phyloP scores from a whole-genome alignment of 2,888 invertebrate genomes.

The Chymomyza amoena region DNA sequence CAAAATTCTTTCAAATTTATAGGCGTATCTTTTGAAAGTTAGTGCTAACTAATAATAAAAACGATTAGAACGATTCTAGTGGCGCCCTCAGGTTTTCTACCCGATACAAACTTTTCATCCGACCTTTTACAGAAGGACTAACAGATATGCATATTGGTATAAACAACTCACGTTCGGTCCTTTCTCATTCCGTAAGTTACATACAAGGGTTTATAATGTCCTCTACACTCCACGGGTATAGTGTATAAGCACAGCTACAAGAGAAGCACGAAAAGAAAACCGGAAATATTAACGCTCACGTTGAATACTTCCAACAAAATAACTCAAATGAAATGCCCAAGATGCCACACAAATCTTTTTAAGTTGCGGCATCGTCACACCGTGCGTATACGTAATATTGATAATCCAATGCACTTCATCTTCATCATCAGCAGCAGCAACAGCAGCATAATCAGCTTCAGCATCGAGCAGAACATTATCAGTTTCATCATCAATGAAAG shows the following conservation, averaged over 20 bases:
- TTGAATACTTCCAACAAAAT: conserved; percentile 44
- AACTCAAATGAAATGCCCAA: conserved; percentile 58
- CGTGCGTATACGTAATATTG: conserved; percentile 49
- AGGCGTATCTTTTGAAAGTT: too few species aligned
- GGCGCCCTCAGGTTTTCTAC: too few species aligned
- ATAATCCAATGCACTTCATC: conserved; percentile 58
- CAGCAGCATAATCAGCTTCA: not conserved
- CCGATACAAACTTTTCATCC: too few species aligned
- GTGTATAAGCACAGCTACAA: not conserved
- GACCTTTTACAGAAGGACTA: too few species aligned
- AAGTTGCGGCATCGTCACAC: conserved; percentile 28
- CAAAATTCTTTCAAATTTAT: too few species aligned
- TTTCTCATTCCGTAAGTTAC: not conserved
- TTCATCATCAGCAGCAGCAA: conserved; percentile 44
- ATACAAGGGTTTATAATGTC: not conserved
- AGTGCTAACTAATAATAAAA: too few species aligned
- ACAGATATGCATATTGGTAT: too few species aligned
- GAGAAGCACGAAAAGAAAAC: conserved; percentile 18
- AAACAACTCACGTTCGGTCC: too few species aligned
- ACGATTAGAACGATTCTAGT: too few species aligned
- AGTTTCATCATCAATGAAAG: conserved; percentile 52
- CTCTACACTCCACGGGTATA: too few species aligned
- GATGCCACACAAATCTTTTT: conserved; percentile 64
- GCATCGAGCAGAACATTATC: conserved; percentile 32
- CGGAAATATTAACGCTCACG: conserved; percentile 37